These are phyloP conservation scores for Nezara viridula DNA, from an alignment of 2,888 invertebrate genomes.

Conservation along the genomic window DNA sequence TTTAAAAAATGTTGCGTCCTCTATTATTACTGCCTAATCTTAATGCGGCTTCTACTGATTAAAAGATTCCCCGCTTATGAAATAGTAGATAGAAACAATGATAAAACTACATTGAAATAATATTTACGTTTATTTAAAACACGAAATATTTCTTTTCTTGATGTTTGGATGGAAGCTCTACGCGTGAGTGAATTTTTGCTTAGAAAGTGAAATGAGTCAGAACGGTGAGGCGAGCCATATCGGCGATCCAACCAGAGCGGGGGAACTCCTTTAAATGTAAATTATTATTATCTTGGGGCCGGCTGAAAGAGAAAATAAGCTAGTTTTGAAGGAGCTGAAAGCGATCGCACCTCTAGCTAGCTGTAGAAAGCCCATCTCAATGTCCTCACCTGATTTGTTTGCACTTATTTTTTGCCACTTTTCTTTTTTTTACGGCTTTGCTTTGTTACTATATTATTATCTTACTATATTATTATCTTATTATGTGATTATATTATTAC, in stretches of 20 bases:
- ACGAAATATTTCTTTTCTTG: neutral
- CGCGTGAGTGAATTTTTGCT: constrained; percentile 2
- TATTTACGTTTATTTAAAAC: too few species aligned
- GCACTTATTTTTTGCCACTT: neutral
- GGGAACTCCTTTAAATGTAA: constrained; percentile 19
- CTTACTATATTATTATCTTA: too few species aligned
- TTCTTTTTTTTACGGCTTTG: neutral
- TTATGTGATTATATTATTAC: too few species aligned
- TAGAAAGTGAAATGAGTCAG: constrained; percentile 42
- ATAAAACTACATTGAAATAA: too few species aligned
- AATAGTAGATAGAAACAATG: too few species aligned
- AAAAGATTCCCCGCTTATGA: too few species aligned
- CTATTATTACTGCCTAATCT: too few species aligned
- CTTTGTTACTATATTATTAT: neutral
- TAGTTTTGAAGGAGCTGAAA: constrained; percentile 16
- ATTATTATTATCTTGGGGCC: neutral
- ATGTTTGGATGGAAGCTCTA: neutral
- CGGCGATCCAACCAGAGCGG: neutral
- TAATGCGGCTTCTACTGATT: too few species aligned
- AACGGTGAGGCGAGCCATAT: neutral
- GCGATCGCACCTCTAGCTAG: neutral
- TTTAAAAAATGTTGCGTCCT: too few species aligned
- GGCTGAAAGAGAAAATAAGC: neutral
- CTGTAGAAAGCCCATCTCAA: neutral
- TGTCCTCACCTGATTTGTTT: neutral